A percentile compares a stretch with the other conserved stretches of the same genome.
Conservation (phyloP, 2,113 vertebrate genomes). For the Sapayoa aenigma region DNA sequence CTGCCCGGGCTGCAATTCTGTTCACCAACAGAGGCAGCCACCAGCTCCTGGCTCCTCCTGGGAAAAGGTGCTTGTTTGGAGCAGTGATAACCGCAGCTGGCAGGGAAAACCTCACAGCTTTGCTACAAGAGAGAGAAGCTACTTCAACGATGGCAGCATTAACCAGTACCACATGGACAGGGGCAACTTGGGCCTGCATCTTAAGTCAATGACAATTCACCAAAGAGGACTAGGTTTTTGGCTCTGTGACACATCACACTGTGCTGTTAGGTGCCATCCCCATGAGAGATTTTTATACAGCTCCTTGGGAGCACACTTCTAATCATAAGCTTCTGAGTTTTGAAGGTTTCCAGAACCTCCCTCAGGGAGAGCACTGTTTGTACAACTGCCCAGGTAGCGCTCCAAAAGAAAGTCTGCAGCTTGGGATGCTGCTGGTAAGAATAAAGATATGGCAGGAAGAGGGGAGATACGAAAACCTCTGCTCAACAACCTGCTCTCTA, state of each 20-base stretch:
- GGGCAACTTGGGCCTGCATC: background rate
- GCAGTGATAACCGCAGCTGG: background rate
- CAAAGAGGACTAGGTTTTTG: background rate
- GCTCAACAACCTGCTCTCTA: background rate
- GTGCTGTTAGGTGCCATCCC: background rate
- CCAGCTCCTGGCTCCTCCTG: background rate
- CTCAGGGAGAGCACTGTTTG: background rate
- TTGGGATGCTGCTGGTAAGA: background rate
- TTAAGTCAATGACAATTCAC: background rate
- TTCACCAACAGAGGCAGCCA: background rate
- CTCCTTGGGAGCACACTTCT: background rate
- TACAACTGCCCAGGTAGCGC: rapidly evolving
- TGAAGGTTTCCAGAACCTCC: background rate
- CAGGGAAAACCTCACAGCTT: background rate
- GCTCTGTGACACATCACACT: background rate
- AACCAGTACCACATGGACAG: rapidly evolving
- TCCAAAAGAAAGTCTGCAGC: background rate
- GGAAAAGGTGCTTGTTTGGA: background rate
- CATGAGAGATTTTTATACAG: background rate
- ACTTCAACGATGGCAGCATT: background rate
- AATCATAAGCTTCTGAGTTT: background rate
- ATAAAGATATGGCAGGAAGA: background rate
- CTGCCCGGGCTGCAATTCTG: background rate
- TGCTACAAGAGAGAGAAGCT: background rate
- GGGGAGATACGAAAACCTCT: background rate